A percentile compares a stretch with the other conserved stretches of the same genome.
phyloP scores from a whole-genome alignment of 2,888 invertebrate species.

The Morpho deidamia region DNA sequence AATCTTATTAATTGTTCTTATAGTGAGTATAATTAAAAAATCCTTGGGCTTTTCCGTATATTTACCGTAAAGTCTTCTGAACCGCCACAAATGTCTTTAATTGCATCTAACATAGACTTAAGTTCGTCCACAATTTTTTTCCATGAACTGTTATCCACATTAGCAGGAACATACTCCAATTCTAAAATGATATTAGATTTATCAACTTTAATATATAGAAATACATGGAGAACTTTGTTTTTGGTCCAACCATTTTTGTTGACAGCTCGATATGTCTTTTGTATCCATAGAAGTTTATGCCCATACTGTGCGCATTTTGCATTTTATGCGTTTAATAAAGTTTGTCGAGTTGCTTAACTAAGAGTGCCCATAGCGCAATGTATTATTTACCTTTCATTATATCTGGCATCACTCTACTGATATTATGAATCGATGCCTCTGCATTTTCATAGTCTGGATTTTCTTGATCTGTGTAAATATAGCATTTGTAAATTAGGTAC shows the following conservation, averaged over 20 bases:
- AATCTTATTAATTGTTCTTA: no score
- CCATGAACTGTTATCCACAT: background rate
- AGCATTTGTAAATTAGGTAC: background rate
- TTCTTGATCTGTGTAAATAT: conserved; percentile 9
- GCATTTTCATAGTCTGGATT: conserved; percentile 16
- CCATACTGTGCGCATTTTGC: no score
- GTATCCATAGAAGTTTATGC: no score
- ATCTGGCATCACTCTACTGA: conserved; percentile 13
- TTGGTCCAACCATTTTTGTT: no score
- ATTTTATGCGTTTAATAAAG: no score
- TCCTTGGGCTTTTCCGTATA: no score
- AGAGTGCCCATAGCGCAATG: background rate
- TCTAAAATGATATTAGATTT: background rate
- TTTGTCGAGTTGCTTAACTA: no score
- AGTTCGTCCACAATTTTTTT: background rate
- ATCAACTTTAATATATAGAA: no score
- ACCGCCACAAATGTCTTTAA: background rate
- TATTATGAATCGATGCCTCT: conserved; percentile 4
- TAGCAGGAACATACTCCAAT: background rate
- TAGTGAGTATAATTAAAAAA: no score
- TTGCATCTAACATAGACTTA: background rate
- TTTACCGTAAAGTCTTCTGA: no score
- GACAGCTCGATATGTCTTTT: no score
- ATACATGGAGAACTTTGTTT: no score
- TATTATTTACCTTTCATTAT: conserved; percentile 15